Conservation (phyloP, 2,113 vertebrate species). For the Eptatretus burgeri region DNA sequence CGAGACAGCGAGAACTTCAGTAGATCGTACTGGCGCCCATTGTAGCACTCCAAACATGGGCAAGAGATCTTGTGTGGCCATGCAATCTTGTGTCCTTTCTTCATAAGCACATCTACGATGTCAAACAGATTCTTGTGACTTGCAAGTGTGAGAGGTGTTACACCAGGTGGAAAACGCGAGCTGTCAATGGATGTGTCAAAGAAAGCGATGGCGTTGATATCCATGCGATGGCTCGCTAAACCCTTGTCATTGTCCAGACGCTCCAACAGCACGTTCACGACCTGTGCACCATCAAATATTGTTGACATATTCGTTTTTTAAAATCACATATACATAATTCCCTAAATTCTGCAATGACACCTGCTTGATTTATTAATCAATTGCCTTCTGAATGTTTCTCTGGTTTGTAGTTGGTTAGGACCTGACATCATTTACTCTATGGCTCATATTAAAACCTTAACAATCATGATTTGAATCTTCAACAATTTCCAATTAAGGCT, state of each 20-base stretch:
- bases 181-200: constrained; percentile 54
- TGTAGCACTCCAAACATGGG: constrained; percentile 44
- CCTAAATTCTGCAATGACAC: too few relatives aligned
- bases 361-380: too few relatives aligned
- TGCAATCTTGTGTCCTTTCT: constrained; percentile 41
- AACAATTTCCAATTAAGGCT: too few relatives aligned
- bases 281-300: not conserved
- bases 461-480: too few relatives aligned
- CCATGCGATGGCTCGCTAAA: constrained; percentile 30
- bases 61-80: constrained; percentile 49
- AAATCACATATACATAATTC: too few relatives aligned
- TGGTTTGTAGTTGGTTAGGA: too few relatives aligned
- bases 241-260: constrained; percentile 45
- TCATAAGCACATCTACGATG: constrained; percentile 41
- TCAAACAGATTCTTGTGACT: constrained; percentile 63
- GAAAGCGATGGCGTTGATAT: constrained; percentile 44
- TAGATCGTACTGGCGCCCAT: constrained; percentile 41
- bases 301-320: too few relatives aligned
- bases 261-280: constrained; percentile 35
- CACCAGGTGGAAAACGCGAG: constrained; percentile 49
- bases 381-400: too few relatives aligned
- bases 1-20: constrained; percentile 59
- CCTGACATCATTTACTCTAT: too few relatives aligned
- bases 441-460: too few relatives aligned
- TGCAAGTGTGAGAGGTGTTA: constrained; percentile 47